Conservation (phyloP, 2,888 invertebrate genomes). For the Hyppa rectilinea region DNA sequence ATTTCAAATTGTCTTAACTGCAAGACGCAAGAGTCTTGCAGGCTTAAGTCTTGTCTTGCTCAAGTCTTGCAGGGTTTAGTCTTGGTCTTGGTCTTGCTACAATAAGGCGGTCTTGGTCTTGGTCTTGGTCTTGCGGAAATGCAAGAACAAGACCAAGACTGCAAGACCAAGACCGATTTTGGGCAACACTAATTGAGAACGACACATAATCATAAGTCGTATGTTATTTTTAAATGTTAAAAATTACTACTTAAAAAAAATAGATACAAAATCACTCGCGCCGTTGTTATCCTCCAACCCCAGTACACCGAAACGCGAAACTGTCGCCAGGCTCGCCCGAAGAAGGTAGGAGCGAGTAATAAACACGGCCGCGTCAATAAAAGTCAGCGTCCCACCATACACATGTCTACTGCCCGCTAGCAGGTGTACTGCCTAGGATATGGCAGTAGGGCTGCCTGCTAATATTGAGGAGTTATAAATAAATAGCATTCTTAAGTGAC, state of each 20-base stretch:
- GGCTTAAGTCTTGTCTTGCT: too few species aligned
- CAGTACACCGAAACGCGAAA: constrained; percentile 68
- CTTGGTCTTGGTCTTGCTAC: too few species aligned
- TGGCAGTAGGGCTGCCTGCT: constrained; percentile 70
- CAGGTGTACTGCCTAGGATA: constrained; percentile 81
- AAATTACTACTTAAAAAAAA: background rate
- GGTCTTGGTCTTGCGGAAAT: too few species aligned
- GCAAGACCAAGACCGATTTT: too few species aligned
- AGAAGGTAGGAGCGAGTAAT: constrained; percentile 80
- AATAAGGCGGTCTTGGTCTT: too few species aligned
- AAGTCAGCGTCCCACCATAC: constrained; percentile 85
- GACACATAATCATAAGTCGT: too few species aligned
- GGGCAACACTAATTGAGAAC: too few species aligned
- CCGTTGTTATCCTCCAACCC: constrained; percentile 56
- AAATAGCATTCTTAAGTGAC: constrained; percentile 30
- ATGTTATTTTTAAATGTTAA: too few species aligned
- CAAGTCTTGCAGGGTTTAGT: too few species aligned
- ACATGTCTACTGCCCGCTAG: constrained; percentile 80
- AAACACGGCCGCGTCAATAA: constrained; percentile 87
- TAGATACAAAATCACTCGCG: constrained; percentile 33
- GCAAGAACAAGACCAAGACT: too few species aligned
- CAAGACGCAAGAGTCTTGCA: too few species aligned
- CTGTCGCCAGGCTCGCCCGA: constrained; percentile 71
- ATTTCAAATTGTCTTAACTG: too few species aligned
- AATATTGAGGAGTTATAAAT: constrained; percentile 20